Percentiles rank a stretch among this genome's conserved stretches.
phyloP scores from a whole-genome alignment of 2,113 vertebrate species.

The Zosterops hypoxanthus region DNA sequence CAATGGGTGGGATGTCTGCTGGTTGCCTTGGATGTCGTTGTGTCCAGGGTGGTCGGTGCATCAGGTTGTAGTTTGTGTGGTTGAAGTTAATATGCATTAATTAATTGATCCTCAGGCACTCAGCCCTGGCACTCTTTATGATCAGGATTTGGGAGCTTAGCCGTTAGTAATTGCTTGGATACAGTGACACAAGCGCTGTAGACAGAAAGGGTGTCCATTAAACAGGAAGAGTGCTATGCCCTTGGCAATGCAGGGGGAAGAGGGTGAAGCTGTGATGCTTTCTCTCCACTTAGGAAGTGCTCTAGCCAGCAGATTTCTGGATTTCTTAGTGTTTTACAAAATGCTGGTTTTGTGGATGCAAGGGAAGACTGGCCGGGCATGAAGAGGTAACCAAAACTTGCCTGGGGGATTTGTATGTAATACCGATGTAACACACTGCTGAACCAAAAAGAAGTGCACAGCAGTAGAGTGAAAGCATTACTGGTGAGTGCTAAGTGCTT shows the following conservation, averaged over 20 bases:
- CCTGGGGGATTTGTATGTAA: neutral
- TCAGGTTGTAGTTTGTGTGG: neutral
- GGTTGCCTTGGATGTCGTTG: neutral
- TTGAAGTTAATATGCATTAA: neutral
- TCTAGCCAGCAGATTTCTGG: neutral
- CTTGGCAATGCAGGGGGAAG: neutral
- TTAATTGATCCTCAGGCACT: neutral
- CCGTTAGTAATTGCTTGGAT: neutral
- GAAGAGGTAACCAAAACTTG: neutral
- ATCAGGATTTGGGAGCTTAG: neutral
- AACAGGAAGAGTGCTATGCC: rapidly evolving
- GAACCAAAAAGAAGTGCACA: neutral
- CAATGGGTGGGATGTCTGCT: rapidly evolving
- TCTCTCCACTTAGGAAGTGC: neutral
- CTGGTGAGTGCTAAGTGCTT: neutral
- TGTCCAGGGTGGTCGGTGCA: neutral
- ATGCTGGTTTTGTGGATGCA: neutral
- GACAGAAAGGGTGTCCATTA: neutral
- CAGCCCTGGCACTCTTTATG: neutral
- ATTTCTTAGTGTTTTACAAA: neutral
- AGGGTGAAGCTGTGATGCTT: neutral
- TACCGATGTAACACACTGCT: neutral
- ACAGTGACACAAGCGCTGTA: neutral
- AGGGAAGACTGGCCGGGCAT: neutral
- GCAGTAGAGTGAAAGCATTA: neutral